These are phyloP conservation scores for Drosophila affinis DNA, from an alignment of 2,888 invertebrate species.

Conservation along the genomic window DNA sequence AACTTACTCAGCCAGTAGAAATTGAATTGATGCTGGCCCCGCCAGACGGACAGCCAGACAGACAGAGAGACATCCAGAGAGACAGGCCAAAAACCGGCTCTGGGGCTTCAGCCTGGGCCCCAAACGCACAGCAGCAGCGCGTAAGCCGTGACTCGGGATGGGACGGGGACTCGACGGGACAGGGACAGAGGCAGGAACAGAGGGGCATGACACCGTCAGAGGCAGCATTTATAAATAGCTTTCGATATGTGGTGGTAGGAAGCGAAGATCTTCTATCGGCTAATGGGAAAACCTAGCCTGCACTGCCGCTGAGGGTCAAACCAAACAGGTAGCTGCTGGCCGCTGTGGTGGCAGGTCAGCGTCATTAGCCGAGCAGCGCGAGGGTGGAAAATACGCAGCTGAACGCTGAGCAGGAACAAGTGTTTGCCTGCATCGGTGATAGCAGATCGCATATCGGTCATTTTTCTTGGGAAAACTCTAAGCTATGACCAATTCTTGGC, in stretches of 20 bases:
- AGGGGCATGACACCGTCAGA: not conserved
- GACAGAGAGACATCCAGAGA: not conserved
- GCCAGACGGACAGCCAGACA: constrained; percentile 28
- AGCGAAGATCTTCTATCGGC: constrained; percentile 56
- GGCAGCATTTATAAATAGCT: constrained; percentile 68
- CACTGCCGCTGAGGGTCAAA: constrained; percentile 12
- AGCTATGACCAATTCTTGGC: constrained; percentile 12
- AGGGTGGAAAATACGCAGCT: constrained; percentile 61
- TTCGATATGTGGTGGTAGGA: constrained; percentile 49
- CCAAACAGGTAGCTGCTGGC: constrained; percentile 62
- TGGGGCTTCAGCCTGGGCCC: constrained; percentile 42
- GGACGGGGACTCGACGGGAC: not conserved
- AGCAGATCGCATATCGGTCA: not conserved
- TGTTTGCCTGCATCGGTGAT: constrained; percentile 10
- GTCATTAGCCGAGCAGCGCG: constrained; percentile 48
- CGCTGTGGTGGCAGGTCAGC: constrained; percentile 51
- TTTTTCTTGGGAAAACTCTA: constrained; percentile 49
- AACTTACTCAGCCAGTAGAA: constrained; percentile 75
- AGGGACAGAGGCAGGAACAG: too few relatives aligned
- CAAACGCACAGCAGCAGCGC: constrained; percentile 35
- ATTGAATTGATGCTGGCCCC: constrained; percentile 71
- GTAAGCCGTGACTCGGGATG: constrained; percentile 17
- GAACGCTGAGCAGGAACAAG: constrained; percentile 8
- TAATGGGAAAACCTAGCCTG: constrained; percentile 32
- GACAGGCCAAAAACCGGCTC: constrained; percentile 41